phyloP scores from a whole-genome alignment of 2,888 invertebrate genomes.

The Galerucella pusilla region DNA sequence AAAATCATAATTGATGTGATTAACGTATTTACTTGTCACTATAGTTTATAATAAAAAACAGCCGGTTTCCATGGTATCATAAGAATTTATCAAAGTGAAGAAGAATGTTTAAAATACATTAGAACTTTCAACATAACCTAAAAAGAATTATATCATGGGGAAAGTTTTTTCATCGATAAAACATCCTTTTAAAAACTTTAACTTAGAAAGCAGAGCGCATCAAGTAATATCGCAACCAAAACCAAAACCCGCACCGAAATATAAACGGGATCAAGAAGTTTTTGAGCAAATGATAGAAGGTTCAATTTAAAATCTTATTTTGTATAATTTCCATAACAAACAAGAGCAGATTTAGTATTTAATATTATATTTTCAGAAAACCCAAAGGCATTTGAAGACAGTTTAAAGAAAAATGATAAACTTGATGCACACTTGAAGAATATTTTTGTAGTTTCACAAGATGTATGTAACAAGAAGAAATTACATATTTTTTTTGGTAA shows the following conservation, averaged over 20 bases:
- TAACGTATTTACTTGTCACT: slow-evolving; percentile 27
- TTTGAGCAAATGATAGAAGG: slow-evolving; percentile 73
- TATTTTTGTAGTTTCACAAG: slow-evolving; percentile 78
- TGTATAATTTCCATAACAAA: no score
- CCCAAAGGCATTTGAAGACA: slow-evolving; percentile 72
- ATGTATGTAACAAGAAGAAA: slow-evolving; percentile 45
- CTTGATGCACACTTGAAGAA: slow-evolving; percentile 75
- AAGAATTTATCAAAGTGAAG: slow-evolving; percentile 11
- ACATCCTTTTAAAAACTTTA: slow-evolving; percentile 74
- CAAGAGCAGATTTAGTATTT: not conserved
- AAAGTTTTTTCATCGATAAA: slow-evolving; percentile 69
- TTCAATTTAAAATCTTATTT: slow-evolving; percentile 44
- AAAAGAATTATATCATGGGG: slow-evolving; percentile 48
- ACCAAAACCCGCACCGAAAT: slow-evolving; percentile 76
- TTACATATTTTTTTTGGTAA: not conserved
- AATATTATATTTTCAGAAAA: slow-evolving; percentile 64
- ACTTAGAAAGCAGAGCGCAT: slow-evolving; percentile 81
- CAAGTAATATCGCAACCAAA: slow-evolving; percentile 73
- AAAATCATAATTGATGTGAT: slow-evolving; percentile 32
- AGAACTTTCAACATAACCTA: slow-evolving; percentile 42
- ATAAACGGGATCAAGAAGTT: slow-evolving; percentile 71
- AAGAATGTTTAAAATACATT: slow-evolving; percentile 14
- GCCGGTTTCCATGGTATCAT: slow-evolving; percentile 14
- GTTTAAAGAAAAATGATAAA: slow-evolving; percentile 72
- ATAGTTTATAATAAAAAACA: slow-evolving; percentile 28